phyloP scores from a whole-genome alignment of 2,797 vertebrate species.

The Galagoides demidoff region DNA sequence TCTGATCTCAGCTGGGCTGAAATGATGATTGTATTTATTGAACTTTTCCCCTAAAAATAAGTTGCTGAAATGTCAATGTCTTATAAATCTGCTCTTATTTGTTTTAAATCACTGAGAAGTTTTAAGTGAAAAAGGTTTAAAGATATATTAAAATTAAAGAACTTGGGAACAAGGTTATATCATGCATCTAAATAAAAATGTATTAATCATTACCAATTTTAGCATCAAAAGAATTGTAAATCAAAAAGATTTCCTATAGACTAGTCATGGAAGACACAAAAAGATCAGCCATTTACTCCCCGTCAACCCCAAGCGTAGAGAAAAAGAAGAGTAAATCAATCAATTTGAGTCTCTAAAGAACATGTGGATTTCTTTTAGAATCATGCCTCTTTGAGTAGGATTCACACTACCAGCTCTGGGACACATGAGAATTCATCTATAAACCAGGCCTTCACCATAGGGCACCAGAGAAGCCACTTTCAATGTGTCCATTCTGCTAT shows the following conservation, averaged over 20 bases:
- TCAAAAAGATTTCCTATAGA: slow-evolving; percentile 53
- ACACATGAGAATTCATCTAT: background rate
- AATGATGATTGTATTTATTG: slow-evolving; percentile 49
- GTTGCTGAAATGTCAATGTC: slow-evolving; percentile 40
- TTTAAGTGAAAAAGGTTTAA: slow-evolving; percentile 37
- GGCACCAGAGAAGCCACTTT: background rate
- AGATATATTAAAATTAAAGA: slow-evolving; percentile 8
- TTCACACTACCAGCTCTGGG: background rate
- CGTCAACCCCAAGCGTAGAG: background rate
- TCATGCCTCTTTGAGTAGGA: background rate
- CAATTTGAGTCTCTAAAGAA: background rate
- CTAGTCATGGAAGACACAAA: background rate
- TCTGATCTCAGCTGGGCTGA: slow-evolving; percentile 31
- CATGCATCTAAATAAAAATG: slow-evolving; percentile 55
- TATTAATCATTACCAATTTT: slow-evolving; percentile 69
- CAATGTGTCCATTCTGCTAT: background rate
- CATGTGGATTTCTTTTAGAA: slow-evolving; percentile 38
- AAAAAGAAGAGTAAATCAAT: slow-evolving; percentile 10
- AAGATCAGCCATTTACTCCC: background rate
- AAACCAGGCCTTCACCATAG: background rate
- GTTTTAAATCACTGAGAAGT: slow-evolving; percentile 65
- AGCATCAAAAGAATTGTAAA: slow-evolving; percentile 57
- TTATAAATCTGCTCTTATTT: background rate
- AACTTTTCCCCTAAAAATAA: slow-evolving; percentile 57
- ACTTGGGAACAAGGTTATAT: background rate